phyloP scores from a whole-genome alignment of 2,797 vertebrate species.

The Acanthiza pusilla region DNA sequence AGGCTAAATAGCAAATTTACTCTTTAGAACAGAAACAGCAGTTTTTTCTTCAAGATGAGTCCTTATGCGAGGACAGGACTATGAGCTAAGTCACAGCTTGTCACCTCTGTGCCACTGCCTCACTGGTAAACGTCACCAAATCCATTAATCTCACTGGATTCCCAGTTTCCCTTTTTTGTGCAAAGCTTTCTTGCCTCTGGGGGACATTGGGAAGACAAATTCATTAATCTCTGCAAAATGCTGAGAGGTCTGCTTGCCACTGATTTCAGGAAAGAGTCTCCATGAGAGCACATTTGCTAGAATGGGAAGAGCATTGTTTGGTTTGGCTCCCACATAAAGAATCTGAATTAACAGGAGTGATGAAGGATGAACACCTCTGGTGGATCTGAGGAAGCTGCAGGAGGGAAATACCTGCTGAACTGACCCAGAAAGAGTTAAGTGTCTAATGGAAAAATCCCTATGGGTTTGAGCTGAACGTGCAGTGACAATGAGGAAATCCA shows the following conservation, averaged over 20 bases:
- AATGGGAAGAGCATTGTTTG: neutral
- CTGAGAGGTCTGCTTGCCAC: neutral
- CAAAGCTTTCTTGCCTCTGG: neutral
- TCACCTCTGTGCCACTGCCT: neutral
- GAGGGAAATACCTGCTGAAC: neutral
- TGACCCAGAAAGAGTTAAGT: slow-evolving; percentile 1
- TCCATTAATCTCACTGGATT: neutral
- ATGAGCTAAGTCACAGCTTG: neutral
- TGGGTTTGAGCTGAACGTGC: neutral
- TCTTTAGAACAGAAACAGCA: neutral
- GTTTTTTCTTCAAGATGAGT: neutral
- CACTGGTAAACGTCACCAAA: neutral
- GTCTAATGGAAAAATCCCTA: neutral
- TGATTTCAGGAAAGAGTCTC: neutral
- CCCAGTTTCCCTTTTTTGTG: neutral
- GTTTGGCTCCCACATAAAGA: neutral
- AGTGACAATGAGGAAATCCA: slow-evolving; percentile 21
- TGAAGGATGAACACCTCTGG: neutral
- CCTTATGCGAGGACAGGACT: neutral
- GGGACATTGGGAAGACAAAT: neutral
- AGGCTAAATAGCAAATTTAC: neutral
- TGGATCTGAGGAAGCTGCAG: neutral
- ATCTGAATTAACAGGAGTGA: neutral
- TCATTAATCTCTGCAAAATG: neutral
- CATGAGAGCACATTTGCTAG: neutral